These are phyloP conservation scores for Ceratosolen solmsi DNA, from an alignment of 1,140 invertebrate species.

Conservation along the genomic window DNA sequence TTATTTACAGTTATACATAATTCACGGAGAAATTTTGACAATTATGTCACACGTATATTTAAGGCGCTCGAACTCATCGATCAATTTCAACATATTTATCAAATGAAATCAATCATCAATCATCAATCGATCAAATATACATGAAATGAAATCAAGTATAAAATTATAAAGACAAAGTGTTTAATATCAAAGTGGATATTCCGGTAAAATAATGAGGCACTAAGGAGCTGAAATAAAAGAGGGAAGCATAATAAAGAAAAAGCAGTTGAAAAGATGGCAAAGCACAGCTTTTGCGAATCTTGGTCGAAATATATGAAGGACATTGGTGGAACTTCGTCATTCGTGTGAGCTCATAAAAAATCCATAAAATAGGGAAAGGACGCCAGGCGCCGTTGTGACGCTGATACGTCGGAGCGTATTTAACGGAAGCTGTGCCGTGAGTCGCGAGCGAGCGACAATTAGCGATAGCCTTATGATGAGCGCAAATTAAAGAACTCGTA, in stretches of 20 bases:
- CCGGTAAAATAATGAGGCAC: not conserved
- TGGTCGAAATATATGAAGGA: not conserved
- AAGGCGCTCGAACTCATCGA: too few species aligned
- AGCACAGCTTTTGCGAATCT: conserved; percentile 6
- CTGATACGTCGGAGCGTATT: conserved; percentile 5
- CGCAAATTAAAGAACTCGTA: conserved; percentile 47
- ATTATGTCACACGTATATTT: too few species aligned
- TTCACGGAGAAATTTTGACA: too few species aligned
- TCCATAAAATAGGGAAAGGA: conserved; percentile 29
- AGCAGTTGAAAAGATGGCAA: conserved; percentile 5
- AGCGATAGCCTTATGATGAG: conserved; percentile 28
- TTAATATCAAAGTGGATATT: not conserved
- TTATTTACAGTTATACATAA: too few species aligned
- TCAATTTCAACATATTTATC: too few species aligned
- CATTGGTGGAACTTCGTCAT: not conserved
- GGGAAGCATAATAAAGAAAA: not conserved
- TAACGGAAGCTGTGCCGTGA: not conserved
- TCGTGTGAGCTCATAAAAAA: conserved; percentile 46
- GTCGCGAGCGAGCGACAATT: conserved; percentile 19
- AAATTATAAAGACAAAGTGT: not conserved
- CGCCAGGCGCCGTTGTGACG: conserved; percentile 7
- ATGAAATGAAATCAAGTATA: not conserved
- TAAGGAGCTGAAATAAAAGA: not conserved
- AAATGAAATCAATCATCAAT: too few species aligned
- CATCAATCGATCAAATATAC: too few species aligned